Base-by-base conservation (phyloP, 64 coral and sea anemone species). In the Pachyseris speciosa region DNA sequence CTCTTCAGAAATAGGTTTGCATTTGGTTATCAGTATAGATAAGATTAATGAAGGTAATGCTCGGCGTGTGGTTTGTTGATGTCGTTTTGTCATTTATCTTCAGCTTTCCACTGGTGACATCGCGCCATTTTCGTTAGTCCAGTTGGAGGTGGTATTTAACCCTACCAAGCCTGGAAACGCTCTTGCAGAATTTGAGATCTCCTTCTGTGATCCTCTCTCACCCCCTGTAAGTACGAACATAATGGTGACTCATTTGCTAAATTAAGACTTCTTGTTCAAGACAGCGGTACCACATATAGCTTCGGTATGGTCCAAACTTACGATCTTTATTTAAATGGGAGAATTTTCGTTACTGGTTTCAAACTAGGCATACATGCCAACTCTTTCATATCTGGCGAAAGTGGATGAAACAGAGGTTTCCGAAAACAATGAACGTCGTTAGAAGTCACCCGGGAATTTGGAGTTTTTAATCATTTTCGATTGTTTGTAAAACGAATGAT, bases 81-180 rank as follows among this genome's bases (percentile, higher is more conserved):
- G 49, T 85, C 72, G 13, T 53, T 60, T 63, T 88, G n/a, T n/a
- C n/a, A n/a, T n/a, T 72, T 75, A 25, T 73, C 31, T 60, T 4
- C 72, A 99, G 97, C 41, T 93, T 52, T 49, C 69, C 16, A 86
- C 86, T 38, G 93, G 94, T 61, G 74, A 95, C 30, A 92, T 95
- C 74, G 93, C 64, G 31, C 74, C 97, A 2, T 99, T 99, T 72
- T 90, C 89, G 27, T 44, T 91, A 11, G 81, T 93, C 32, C 94
- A 99, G 55, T 19, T 99, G 31, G 97, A 95, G 30, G 89, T 99
- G 60, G 33, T 99, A 11, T 99, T 99, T 64, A 83, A 87, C 38
- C 97, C 97, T 38, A 58, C 69, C 16, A 99, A 95, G 48, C 55
- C 97, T 79, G 97, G 97, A 65, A 95, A 95, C 25, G 58, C 41